Base-by-base conservation (phyloP, 1,140 invertebrate species). In the Apocrypta bakeri region DNA sequence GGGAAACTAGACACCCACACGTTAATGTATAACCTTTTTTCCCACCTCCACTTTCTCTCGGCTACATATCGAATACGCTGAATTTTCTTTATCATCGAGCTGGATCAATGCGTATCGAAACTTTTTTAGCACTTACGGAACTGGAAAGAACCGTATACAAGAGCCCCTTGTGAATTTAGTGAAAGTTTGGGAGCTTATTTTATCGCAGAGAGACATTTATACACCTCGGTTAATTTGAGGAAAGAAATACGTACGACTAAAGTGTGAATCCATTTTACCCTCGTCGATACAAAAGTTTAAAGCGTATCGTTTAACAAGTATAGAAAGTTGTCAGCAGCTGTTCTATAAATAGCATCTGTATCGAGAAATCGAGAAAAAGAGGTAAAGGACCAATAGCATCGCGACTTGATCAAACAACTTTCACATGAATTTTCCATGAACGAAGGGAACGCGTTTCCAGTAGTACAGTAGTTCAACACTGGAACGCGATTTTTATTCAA, bases 341-440 rank as follows among this genome's bases (percentile, higher is more conserved):
- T 12, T 68, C 33, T 68, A 4, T 4, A 68, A 11, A 7, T 3
- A 12, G 17, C 68, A 7, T 29, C 68, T n/a, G 29, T 8, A 7
- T 12, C 14, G 7, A 24, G 68, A 71, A 71, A n/a, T n/a, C n/a
- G 68, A 14, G 33, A 71, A 33, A 14, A 29, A 42, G n/a, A 11
- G 73, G n/a, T n/a, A n/a, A n/a, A 31, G 1, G n/a, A 61, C 4
- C 29, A 4, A 77, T 29, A 1, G 14, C 68, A 21, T 25, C 17
- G 61, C 25, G 72, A 81, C 71, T 81, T 75, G 79, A 75, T 81
- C 31, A 81, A 9, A 25, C 33, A 81, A 81, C 61, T 81, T 68
- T 42, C 17, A 31, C 40, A 75, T 81, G 72, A 81, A 81, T 81
- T 68, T 75, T 81, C 69, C 79, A 74, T 74, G 79, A 74, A 56